A percentile compares a stretch with the other conserved stretches of the same genome.
These are phyloP conservation scores for Polypterus senegalus DNA, from an alignment of 2,113 vertebrate genomes.

Conservation along the genomic window DNA sequence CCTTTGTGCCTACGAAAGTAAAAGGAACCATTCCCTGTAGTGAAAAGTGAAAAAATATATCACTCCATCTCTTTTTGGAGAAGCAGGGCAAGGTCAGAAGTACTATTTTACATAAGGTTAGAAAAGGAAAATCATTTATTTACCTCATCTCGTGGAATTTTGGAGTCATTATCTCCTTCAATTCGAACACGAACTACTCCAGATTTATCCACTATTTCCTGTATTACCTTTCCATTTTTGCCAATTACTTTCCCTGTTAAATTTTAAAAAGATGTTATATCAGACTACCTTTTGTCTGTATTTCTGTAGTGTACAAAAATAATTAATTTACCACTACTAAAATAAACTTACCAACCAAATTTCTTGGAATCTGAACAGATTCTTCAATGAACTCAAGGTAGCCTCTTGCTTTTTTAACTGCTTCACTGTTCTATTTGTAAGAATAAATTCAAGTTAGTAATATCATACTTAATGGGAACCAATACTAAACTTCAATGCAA, in stretches of 20 bases:
- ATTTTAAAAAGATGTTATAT: constrained; percentile 25
- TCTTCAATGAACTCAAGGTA: constrained; percentile 71
- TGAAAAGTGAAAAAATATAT: constrained; percentile 19
- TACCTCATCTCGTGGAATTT: constrained; percentile 65
- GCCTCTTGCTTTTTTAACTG: constrained; percentile 66
- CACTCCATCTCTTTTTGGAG: not conserved
- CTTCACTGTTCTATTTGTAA: constrained; percentile 53
- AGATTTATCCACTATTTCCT: constrained; percentile 73
- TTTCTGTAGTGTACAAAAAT: not conserved
- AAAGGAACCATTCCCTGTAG: constrained; percentile 94
- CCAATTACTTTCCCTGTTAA: constrained; percentile 71
- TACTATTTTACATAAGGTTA: too few relatives aligned
- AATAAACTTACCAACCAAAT: constrained; percentile 62
- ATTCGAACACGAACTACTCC: constrained; percentile 71
- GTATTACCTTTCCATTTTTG: constrained; percentile 75
- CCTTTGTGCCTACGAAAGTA: constrained; percentile 94
- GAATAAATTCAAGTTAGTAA: constrained; percentile 8
- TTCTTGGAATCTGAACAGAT: constrained; percentile 70
- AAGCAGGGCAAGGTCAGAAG: constrained; percentile 1
- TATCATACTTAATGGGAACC: not conserved
- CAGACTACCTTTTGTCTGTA: not conserved
- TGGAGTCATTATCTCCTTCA: constrained; percentile 71
- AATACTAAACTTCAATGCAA: not conserved
- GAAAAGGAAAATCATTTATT: constrained; percentile 15
- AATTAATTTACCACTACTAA: constrained; percentile 1